Conservation (phyloP, 2,797 vertebrate species). For the Staurois parvus region DNA sequence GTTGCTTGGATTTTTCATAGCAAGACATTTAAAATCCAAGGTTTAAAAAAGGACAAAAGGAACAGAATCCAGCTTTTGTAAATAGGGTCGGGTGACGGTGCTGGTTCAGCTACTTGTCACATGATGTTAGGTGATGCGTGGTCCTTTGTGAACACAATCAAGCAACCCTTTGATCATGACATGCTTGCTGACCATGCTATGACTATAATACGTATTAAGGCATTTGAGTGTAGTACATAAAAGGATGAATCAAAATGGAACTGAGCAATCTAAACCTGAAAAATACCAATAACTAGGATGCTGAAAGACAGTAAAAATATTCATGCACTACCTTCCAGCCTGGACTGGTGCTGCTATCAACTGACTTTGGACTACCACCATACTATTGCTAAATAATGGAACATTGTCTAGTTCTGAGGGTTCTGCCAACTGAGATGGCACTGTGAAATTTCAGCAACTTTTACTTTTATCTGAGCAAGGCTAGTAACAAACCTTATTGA, state of each 20-base stretch:
- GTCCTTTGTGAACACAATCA: slow-evolving; percentile 43
- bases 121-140: slow-evolving; percentile 48
- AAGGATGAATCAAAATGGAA: slow-evolving; percentile 25
- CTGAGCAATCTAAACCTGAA: background rate
- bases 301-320: background rate
- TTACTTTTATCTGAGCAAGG: too few relatives aligned
- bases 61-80: background rate
- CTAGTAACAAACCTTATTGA: too few relatives aligned
- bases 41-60: slow-evolving; percentile 16
- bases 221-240: slow-evolving; percentile 30
- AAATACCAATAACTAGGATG: slow-evolving; percentile 22
- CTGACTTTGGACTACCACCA: background rate
- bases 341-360: background rate
- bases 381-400: background rate
- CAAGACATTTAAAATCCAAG: slow-evolving; percentile 4
- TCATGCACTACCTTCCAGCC: background rate
- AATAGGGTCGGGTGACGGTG: background rate
- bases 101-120: slow-evolving; percentile 32
- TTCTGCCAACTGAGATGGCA: background rate
- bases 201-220: slow-evolving; percentile 49
- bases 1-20: background rate
- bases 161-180: slow-evolving; percentile 46
- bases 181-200: slow-evolving; percentile 45
- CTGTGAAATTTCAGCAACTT: too few relatives aligned
- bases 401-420: background rate